Percentiles rank a stretch among this genome's conserved stretches.
phyloP scores from a whole-genome alignment of 1,140 invertebrate species.

The Cheumatopsyche charites region DNA sequence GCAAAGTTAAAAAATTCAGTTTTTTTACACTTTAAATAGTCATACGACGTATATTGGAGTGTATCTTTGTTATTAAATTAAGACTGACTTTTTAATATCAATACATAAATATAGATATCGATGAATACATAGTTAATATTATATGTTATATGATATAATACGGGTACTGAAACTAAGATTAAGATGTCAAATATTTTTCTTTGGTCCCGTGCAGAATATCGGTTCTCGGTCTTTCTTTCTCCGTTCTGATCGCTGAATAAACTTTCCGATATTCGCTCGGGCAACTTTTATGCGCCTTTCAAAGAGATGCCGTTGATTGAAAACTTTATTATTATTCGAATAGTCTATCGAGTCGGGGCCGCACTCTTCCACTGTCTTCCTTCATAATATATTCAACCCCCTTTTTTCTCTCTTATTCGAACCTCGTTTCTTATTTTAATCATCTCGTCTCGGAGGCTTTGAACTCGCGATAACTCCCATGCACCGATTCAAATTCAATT shows the following conservation, averaged over 20 bases:
- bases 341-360: constrained; percentile 14
- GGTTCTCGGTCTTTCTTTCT: constrained; percentile 6
- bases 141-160: not conserved
- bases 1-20: too few species aligned
- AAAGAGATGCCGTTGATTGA: constrained; percentile 45
- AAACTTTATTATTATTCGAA: constrained; percentile 44
- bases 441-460: too few species aligned
- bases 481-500: too few species aligned
- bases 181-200: constrained; percentile 41
- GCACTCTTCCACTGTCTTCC: constrained; percentile 15
- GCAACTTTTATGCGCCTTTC: constrained; percentile 42
- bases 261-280: constrained; percentile 42
- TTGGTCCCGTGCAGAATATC: constrained; percentile 24
- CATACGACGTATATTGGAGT: too few species aligned
- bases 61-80: too few species aligned
- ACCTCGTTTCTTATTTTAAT: not conserved
- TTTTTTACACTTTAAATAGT: too few species aligned
- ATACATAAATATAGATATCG: too few species aligned
- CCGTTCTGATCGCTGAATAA: constrained; percentile 39
- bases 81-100: too few species aligned
- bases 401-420: not conserved
- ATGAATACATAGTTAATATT: not conserved
- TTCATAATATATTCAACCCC: constrained; percentile 20
- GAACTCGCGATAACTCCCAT: too few species aligned
- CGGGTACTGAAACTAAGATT: constrained; percentile 20